phyloP scores from a whole-genome alignment of 2,888 invertebrate species.

The Cremastobaeus sp. region DNA sequence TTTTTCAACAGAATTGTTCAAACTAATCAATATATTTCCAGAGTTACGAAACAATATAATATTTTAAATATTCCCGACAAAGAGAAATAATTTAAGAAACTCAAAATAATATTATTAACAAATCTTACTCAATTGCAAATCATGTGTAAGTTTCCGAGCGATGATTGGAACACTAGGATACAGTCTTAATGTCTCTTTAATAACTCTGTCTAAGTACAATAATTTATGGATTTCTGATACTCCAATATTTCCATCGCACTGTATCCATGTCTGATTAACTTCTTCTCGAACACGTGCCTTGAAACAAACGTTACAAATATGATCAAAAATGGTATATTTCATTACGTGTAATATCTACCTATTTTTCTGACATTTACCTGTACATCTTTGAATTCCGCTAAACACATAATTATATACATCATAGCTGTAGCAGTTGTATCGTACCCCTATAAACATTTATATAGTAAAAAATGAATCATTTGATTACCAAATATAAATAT shows the following conservation, averaged over 20 bases:
- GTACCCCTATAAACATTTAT: slow-evolving; percentile 8
- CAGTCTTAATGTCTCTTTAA: slow-evolving; percentile 10
- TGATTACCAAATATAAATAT: too few relatives aligned
- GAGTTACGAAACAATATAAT: not conserved
- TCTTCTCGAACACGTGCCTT: not conserved
- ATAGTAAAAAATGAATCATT: too few relatives aligned
- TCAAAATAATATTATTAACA: not conserved
- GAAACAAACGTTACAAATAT: not conserved
- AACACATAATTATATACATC: not conserved
- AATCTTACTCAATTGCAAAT: slow-evolving; percentile 15
- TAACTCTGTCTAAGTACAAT: slow-evolving; percentile 2
- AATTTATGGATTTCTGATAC: slow-evolving; percentile 1
- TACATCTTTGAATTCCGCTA: slow-evolving; percentile 5
- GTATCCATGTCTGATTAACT: not conserved
- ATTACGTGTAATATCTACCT: not conserved
- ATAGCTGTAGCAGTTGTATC: slow-evolving; percentile 9
- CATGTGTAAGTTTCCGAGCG: not conserved
- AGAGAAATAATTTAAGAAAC: not conserved
- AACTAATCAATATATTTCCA: too few relatives aligned
- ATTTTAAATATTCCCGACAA: not conserved
- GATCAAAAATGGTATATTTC: not conserved
- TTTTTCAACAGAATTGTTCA: too few relatives aligned
- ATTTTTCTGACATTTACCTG: slow-evolving; percentile 1
- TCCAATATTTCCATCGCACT: slow-evolving; percentile 7
- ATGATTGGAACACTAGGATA: slow-evolving; percentile 14